Base-by-base conservation (phyloP, 2,888 invertebrate genomes). In the Ernsta delagoae region DNA sequence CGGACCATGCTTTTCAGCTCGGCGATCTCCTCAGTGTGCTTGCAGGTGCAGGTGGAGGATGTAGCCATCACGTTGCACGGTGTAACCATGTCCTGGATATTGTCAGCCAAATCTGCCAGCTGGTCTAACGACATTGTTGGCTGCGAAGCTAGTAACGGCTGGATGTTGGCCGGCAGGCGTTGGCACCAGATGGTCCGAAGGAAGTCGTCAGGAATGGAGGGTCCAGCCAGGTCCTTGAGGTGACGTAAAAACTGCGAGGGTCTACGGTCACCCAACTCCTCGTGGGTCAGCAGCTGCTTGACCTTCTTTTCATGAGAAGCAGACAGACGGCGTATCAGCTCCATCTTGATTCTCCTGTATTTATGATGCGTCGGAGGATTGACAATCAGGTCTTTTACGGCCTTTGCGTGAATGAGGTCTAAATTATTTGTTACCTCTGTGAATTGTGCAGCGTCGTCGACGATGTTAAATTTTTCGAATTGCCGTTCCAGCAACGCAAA, bases 21-120 rank as follows among this genome's bases (percentile, higher is more conserved):
- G 53, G 53, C 24, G 53, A 24, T 53, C 24, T 53, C 53, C 11
- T 24, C 24, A 3, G 53, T 24, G 12, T 16, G 53, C 16, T 53
- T 53, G 5, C 45, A 45, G 24, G 7, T 4, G 16, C 3, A 7
- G 24, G 11, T 24, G 3, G 53, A 53, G 6, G 53, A 53, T 4
- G 53, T 16, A 41, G 59, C 59, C 39, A 41, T 41, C 39, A 62
- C 48, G 12, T n/a, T 50, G 16, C 36, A 62, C 12, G 61, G 61
- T 50, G 61, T 9, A 8, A 50, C 36, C 12, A 62, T 50, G 12
- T 62, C 61, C 31, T 63, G 63, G 24, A 63, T 54, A 43, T 41
- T 54, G 31, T 63, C 54, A 0, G 63, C 54, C 16, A 63, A 11
- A 36, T 62, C 61, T n/a, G 61, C 12, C 5, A 63, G 54, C 54